Conservation (phyloP, 2,797 vertebrate species). For the Coregonus sp. region DNA sequence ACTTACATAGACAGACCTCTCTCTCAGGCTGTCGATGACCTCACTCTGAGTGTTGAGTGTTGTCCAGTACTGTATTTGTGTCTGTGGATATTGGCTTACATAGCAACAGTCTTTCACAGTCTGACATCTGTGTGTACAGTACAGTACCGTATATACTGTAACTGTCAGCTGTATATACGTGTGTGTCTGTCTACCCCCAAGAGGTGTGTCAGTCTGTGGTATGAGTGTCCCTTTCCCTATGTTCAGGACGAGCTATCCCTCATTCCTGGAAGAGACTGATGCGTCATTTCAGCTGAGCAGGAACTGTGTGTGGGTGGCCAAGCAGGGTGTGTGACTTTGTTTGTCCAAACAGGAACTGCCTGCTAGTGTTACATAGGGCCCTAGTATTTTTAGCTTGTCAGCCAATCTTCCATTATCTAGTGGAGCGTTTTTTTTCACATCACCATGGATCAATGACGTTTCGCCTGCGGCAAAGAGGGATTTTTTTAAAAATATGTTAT, state of each 20-base stretch:
- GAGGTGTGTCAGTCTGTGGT: constrained; percentile 48
- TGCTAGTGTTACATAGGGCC: constrained; percentile 17
- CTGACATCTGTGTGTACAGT: background rate
- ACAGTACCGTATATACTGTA: no score
- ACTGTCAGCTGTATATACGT: constrained; percentile 4
- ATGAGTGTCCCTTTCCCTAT: constrained; percentile 50
- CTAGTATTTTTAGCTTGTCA: constrained; percentile 15
- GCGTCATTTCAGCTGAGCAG: constrained; percentile 37
- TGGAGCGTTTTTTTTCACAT: background rate
- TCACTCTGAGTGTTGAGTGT: constrained; percentile 26
- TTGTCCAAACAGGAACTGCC: constrained; percentile 4
- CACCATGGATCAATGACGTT: background rate
- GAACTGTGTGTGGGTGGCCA: constrained; percentile 10
- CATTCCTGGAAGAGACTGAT: constrained; percentile 65
- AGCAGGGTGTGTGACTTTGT: constrained; percentile 16
- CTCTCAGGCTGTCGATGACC: constrained; percentile 37
- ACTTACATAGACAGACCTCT: constrained; percentile 13
- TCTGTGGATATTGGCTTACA: background rate
- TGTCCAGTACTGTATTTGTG: background rate
- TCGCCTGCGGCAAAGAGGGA: background rate
- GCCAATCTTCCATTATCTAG: constrained; percentile 12
- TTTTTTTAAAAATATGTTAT: background rate
- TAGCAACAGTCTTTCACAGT: background rate
- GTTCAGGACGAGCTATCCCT: constrained; percentile 50
- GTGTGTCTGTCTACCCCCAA: constrained; percentile 11